Conservation (phyloP, 2,797 vertebrate genomes). For the Falco columbarius region DNA sequence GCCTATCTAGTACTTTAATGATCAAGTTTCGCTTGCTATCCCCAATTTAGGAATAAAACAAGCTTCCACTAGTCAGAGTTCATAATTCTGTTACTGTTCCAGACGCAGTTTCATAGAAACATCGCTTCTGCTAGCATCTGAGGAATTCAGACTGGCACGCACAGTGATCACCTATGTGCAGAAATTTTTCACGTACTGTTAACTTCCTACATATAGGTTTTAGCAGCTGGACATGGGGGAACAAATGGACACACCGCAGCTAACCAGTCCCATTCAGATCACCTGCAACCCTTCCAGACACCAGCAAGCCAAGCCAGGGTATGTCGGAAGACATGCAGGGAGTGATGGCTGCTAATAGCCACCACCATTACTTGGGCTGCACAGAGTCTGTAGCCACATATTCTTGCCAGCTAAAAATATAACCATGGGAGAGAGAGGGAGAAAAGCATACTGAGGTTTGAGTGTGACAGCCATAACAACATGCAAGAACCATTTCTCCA, state of each 20-base stretch:
- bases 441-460: neutral
- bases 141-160: neutral
- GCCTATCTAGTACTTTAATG: neutral
- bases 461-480: neutral
- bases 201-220: fast-evolving
- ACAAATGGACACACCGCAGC: fast-evolving
- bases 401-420: neutral
- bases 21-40: neutral
- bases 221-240: neutral
- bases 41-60: neutral
- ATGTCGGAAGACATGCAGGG: fast-evolving
- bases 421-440: neutral
- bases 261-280: fast-evolving
- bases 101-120: neutral
- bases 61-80: neutral
- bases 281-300: neutral
- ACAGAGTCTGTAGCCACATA: neutral
- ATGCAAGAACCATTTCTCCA: neutral
- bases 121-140: neutral
- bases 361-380: neutral
- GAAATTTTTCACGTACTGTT: fast-evolving
- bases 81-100: neutral
- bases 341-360: neutral
- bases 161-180: fast-evolving
- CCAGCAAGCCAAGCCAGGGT: neutral